Conservation (phyloP, 92 coral and sea anemone genomes). For the Palythoa grandiflora region DNA sequence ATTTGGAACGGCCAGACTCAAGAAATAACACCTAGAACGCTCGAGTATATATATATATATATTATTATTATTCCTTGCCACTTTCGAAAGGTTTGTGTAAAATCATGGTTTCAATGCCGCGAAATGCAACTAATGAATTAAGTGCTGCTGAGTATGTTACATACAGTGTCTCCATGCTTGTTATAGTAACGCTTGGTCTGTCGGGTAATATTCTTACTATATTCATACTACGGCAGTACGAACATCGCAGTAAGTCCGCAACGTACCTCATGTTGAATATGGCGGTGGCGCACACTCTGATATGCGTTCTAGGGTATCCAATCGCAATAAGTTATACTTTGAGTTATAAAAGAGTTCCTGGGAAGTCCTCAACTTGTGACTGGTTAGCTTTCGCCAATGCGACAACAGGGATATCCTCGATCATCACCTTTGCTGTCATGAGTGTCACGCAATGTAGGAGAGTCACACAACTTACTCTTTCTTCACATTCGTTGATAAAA, state of each 20-base stretch:
- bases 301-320: conserved; percentile 59
- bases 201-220: conserved; percentile 53
- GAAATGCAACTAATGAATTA: not conserved
- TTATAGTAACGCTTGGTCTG: conserved; percentile 50
- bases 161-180: conserved; percentile 60
- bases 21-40: too few relatives aligned
- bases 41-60: too few relatives aligned
- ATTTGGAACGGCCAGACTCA: too few relatives aligned
- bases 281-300: conserved; percentile 60
- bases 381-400: conserved; percentile 63
- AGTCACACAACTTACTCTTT: conserved; percentile 5
- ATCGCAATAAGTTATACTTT: conserved; percentile 44
- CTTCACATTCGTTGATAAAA: not conserved
- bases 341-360: not conserved
- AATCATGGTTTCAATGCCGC: not conserved
- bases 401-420: conserved; percentile 55
- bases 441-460: conserved; percentile 28
- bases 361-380: conserved; percentile 28
- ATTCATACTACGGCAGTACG: conserved; percentile 37
- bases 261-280: conserved; percentile 65
- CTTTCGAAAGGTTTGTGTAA: not conserved
- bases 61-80: too few relatives aligned
- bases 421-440: conserved; percentile 54
- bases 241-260: conserved; percentile 51
- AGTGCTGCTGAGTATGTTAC: conserved; percentile 15